A percentile compares a stretch with the other conserved stretches of the same genome.
phyloP scores from a whole-genome alignment of 2,797 vertebrate species.

The Chaunax sp. region DNA sequence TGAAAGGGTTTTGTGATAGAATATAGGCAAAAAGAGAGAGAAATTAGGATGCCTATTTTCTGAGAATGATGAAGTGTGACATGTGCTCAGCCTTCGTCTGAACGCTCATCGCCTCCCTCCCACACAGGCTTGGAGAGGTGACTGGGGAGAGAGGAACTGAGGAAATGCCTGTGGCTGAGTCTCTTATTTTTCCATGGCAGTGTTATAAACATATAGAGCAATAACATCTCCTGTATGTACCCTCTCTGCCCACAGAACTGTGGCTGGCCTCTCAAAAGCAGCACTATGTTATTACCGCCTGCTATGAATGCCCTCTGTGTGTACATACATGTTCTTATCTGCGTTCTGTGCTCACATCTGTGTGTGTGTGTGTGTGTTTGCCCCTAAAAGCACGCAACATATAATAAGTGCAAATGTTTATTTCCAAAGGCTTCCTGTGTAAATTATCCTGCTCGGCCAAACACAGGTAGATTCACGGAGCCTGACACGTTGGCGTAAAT shows the following conservation, averaged over 20 bases:
- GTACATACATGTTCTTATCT: conserved; percentile 41
- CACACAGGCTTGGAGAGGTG: conserved; percentile 44
- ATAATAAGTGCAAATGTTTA: conserved; percentile 63
- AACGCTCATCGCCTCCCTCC: conserved; percentile 39
- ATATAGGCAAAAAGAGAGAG: conserved; percentile 19
- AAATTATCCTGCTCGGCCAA: conserved; percentile 35
- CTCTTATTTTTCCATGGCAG: conserved; percentile 74
- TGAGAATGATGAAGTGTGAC: conserved; percentile 63
- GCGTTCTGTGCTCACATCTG: conserved; percentile 3
- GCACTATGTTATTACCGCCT: conserved; percentile 61
- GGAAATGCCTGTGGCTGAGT: conserved; percentile 73
- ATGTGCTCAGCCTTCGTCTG: conserved; percentile 40
- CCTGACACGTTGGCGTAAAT: conserved; percentile 33
- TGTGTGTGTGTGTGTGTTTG: conserved; percentile 9
- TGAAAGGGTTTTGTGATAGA: conserved; percentile 19
- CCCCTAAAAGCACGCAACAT: conserved; percentile 12
- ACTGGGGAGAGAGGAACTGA: conserved; percentile 47
- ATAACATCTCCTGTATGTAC: conserved; percentile 62
- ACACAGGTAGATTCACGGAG: conserved; percentile 61
- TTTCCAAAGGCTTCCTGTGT: conserved; percentile 55
- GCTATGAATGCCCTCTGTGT: conserved; percentile 61
- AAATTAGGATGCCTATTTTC: conserved; percentile 31
- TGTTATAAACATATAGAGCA: conserved; percentile 74
- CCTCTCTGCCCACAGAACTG: conserved; percentile 56
- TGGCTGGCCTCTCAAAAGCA: conserved; percentile 57